These are phyloP conservation scores for Cyanoderma ruficeps DNA, from an alignment of 2,113 vertebrate species.

Conservation along the genomic window DNA sequence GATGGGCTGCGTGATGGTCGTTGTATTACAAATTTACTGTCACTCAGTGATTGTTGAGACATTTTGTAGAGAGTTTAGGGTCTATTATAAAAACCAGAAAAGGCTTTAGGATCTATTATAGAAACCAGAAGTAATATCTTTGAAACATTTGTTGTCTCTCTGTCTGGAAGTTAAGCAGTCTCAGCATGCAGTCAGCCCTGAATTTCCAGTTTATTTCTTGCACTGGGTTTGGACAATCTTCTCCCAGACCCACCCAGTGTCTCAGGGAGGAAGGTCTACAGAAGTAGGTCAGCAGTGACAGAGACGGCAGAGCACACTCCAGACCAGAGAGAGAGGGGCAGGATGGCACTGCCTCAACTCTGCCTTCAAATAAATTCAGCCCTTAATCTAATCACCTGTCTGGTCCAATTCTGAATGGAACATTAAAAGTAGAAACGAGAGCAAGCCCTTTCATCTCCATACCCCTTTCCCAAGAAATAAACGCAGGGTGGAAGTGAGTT, in stretches of 20 bases:
- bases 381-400: background rate
- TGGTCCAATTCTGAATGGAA: background rate
- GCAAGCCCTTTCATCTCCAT: background rate
- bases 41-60: background rate
- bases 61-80: background rate
- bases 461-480: background rate
- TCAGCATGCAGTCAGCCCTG: background rate
- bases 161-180: background rate
- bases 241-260: background rate
- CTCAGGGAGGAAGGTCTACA: background rate
- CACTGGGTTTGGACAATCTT: background rate
- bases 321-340: background rate
- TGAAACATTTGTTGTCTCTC: background rate
- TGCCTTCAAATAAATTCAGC: background rate
- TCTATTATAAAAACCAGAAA: background rate
- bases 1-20: background rate
- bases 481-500: background rate
- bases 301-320: background rate
- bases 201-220: background rate
- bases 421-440: background rate
- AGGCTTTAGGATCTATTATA: background rate
- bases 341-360: background rate
- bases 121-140: background rate
- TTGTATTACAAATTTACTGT: background rate
- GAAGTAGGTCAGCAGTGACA: background rate